Conservation (phyloP, 1,140 invertebrate genomes). For the Campoletis sonorensis region DNA sequence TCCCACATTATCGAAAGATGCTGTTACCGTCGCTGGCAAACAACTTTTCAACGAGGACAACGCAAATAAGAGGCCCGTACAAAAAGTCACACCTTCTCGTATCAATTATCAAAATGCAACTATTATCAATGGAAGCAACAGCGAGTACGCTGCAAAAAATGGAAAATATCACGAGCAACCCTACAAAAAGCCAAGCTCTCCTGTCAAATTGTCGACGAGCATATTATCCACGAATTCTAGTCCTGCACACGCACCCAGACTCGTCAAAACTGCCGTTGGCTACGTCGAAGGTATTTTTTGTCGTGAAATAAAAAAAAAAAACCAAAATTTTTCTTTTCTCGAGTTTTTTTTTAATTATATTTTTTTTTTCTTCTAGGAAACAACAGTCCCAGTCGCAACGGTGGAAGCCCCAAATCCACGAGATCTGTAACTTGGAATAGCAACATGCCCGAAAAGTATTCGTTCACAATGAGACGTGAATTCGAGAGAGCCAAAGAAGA, state of each 20-base stretch:
- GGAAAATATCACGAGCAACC: conserved; percentile 69
- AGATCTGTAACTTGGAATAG: conserved; percentile 83
- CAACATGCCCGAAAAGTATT: conserved; percentile 86
- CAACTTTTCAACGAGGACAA: conserved; percentile 71
- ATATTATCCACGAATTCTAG: conserved; percentile 69
- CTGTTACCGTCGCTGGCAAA: conserved; percentile 56
- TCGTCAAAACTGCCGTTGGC: conserved; percentile 78
- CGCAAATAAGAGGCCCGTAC: conserved; percentile 77
- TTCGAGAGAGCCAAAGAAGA: conserved; percentile 94
- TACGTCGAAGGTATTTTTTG: conserved; percentile 76
- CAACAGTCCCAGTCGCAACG: conserved; percentile 63
- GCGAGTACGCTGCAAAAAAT: conserved; percentile 69
- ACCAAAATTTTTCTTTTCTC: neutral
- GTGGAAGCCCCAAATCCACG: conserved; percentile 73
- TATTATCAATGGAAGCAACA: conserved; percentile 74
- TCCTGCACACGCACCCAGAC: conserved; percentile 74
- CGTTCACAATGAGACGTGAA: conserved; percentile 94
- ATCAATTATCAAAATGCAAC: conserved; percentile 68
- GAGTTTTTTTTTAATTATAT: neutral
- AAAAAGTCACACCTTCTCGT: conserved; percentile 79
- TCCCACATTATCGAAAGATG: conserved; percentile 51
- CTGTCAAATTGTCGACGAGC: conserved; percentile 79
- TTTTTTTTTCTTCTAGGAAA: conserved; percentile 56
- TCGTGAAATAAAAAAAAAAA: neutral
- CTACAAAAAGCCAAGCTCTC: conserved; percentile 85